Percentiles rank a stretch among this genome's conserved stretches.
These are phyloP conservation scores for Chrysodeixis includens DNA, from an alignment of 2,888 invertebrate species.

Conservation along the genomic window DNA sequence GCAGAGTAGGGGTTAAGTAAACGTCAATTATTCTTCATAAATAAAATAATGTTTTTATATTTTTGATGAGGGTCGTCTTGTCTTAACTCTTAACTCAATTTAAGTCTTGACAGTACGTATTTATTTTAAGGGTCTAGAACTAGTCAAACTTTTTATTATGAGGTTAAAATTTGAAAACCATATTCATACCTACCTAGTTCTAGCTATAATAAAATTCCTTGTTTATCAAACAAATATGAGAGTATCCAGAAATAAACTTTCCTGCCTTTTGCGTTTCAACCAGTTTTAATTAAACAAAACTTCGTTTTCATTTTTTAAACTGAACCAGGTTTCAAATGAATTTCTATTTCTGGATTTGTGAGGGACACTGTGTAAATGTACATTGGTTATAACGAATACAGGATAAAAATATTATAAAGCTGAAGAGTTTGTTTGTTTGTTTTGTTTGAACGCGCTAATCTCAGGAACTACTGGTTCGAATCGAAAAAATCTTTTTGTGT, in stretches of 20 bases:
- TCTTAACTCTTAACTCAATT: background rate
- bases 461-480: no score
- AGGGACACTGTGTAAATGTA: background rate
- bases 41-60: background rate
- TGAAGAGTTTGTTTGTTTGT: no score
- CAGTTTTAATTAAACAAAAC: conserved; percentile 1
- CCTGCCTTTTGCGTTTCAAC: background rate
- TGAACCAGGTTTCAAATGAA: background rate
- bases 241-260: background rate
- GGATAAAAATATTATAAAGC: no score
- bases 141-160: no score
- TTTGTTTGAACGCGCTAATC: no score
- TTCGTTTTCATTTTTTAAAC: background rate
- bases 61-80: background rate
- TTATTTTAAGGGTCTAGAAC: no score
- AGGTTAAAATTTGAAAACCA: no score
- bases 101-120: background rate
- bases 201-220: background rate
- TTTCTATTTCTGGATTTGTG: background rate
- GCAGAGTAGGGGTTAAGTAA: no score
- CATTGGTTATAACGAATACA: background rate
- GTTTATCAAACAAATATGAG: background rate
- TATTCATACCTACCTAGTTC: no score
- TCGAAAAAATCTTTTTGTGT: no score
- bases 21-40: no score